Evolutionary conservation across 2,797 vertebrate genomes (phyloP).

Genomic region (Anniella stebbinsi): DNA sequence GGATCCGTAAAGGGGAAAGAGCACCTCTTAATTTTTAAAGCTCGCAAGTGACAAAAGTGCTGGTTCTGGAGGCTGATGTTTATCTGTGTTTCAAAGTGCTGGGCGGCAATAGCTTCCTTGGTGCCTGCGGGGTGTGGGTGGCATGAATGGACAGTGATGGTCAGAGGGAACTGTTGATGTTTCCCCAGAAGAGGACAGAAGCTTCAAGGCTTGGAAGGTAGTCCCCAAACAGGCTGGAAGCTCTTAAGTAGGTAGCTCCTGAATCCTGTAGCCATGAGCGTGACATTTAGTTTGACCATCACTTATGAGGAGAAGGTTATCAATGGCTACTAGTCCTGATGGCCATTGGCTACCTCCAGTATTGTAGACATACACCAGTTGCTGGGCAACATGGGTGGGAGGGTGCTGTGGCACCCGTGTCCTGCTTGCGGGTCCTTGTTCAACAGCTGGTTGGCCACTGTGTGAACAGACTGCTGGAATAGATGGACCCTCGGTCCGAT

Average conservation of each 20-base stretch:
- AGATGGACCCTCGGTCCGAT: too few species aligned
- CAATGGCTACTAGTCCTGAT: too few species aligned
- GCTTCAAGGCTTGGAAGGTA: neutral
- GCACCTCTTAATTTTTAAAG: neutral
- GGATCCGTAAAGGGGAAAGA: conserved; percentile 20
- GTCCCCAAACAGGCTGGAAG: neutral
- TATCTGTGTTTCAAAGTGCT: conserved; percentile 30
- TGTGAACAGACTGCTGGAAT: too few species aligned
- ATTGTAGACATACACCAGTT: too few species aligned
- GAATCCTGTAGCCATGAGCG: neutral
- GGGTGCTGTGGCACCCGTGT: too few species aligned
- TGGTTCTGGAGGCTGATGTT: neutral
- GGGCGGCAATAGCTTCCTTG: neutral
- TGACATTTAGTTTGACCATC: too few species aligned
- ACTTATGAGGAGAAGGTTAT: too few species aligned
- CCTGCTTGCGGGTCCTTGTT: too few species aligned
- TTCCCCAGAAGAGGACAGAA: neutral
- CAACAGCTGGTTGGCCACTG: too few species aligned
- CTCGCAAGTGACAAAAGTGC: conserved; percentile 29
- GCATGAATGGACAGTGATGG: neutral
- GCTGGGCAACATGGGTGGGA: too few species aligned
- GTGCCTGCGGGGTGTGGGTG: neutral
- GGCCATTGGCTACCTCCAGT: too few species aligned
- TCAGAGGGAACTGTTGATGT: neutral
- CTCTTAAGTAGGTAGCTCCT: neutral